A percentile compares a stretch with the other conserved stretches of the same genome.
Conservation (phyloP, 2,888 invertebrate species). For the Campaea margaritaria region DNA sequence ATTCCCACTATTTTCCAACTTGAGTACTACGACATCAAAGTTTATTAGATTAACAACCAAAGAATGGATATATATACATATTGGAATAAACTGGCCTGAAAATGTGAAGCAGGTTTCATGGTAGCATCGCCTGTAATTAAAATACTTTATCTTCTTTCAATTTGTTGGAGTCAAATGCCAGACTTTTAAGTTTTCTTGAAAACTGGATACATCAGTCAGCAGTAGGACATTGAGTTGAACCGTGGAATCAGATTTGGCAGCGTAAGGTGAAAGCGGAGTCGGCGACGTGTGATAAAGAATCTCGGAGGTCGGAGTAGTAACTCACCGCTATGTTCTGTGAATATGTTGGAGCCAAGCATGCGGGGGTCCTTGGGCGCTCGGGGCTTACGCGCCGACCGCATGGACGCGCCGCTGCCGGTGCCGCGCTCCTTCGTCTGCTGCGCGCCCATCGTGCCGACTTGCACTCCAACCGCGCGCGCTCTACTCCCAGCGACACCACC, state of each 20-base stretch:
- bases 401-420: conserved; percentile 89
- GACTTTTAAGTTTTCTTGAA: too few species aligned
- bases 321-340: conserved; percentile 97
- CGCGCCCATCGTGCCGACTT: conserved; percentile 91
- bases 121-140: too few species aligned
- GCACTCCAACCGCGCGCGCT: conserved; percentile 88
- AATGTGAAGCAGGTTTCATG: too few species aligned
- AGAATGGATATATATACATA: too few species aligned
- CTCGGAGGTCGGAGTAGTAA: conserved; percentile 44
- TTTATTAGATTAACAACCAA: too few species aligned
- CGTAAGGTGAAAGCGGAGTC: conserved; percentile 22
- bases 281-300: neutral
- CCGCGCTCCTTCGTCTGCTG: conserved; percentile 97
- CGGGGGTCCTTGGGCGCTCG: conserved; percentile 92
- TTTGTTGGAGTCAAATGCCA: too few species aligned
- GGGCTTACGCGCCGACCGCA: conserved; percentile 91
- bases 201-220: too few species aligned
- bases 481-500: conserved; percentile 45
- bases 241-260: neutral
- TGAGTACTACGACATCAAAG: too few species aligned
- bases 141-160: too few species aligned
- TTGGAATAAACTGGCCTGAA: too few species aligned
- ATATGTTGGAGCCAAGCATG: conserved; percentile 95
- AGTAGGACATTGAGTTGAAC: too few species aligned
- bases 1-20: too few species aligned